These are phyloP conservation scores for Drosophila navojoa DNA, from an alignment of 1,140 invertebrate species.

Conservation along the genomic window DNA sequence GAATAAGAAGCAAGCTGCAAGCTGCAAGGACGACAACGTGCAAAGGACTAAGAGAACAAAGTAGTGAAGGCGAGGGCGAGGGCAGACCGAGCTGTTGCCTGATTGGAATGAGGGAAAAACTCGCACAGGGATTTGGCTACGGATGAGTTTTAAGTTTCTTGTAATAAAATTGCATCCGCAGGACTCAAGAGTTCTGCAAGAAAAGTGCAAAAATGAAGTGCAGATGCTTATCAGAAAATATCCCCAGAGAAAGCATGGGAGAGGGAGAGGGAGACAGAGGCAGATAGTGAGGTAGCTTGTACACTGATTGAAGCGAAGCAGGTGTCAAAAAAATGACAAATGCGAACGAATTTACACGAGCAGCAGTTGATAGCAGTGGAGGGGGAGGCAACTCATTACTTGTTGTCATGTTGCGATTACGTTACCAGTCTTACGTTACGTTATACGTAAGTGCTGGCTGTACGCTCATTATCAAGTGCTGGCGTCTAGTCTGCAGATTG, in stretches of 20 bases:
- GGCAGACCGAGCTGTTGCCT: not conserved
- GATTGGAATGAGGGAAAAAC: not conserved
- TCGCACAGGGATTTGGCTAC: slow-evolving; percentile 24
- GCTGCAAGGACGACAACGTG: slow-evolving; percentile 50
- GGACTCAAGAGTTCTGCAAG: slow-evolving; percentile 4
- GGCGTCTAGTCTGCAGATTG: slow-evolving; percentile 36
- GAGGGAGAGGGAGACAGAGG: not conserved
- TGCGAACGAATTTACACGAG: slow-evolving; percentile 24
- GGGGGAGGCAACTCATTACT: slow-evolving; percentile 59
- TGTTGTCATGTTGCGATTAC: slow-evolving; percentile 71
- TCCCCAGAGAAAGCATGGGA: not conserved
- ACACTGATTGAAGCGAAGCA: slow-evolving; percentile 40
- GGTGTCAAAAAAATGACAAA: slow-evolving; percentile 43
- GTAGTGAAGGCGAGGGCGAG: slow-evolving; percentile 33
- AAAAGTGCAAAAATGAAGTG: slow-evolving; percentile 81
- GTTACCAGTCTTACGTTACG: slow-evolving; percentile 61
- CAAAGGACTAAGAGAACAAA: slow-evolving; percentile 51
- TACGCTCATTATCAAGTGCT: slow-evolving; percentile 67
- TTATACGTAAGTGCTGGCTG: slow-evolving; percentile 50
- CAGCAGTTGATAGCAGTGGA: not conserved
- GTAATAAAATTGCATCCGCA: slow-evolving; percentile 71
- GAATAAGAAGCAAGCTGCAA: slow-evolving; percentile 51
- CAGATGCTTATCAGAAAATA: slow-evolving; percentile 73
- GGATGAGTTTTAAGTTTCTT: slow-evolving; percentile 74
- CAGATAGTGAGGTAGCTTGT: not conserved